These are phyloP conservation scores for Acropora tenuis DNA, from an alignment of 64 coral and sea anemone species.

Conservation along the genomic window DNA sequence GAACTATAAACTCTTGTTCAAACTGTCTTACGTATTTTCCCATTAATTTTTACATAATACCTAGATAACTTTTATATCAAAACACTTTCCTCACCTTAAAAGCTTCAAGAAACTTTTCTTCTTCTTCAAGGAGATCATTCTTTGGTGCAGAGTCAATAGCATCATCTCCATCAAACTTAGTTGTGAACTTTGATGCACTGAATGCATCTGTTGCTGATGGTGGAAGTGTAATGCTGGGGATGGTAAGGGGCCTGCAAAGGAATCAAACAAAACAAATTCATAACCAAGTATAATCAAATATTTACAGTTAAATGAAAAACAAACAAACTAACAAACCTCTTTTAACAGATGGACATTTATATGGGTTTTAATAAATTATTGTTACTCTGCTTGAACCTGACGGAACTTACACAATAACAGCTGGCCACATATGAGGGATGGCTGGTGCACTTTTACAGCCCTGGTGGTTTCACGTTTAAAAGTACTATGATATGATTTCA, in stretches of 20 bases:
- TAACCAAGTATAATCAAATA: not conserved
- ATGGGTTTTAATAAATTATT: not conserved
- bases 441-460: not conserved
- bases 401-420: not conserved
- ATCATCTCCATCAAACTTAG: slow-evolving; percentile 72
- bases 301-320: not conserved
- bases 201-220: slow-evolving; percentile 76
- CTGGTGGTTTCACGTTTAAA: not conserved
- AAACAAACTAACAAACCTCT: not conserved
- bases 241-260: slow-evolving; percentile 50
- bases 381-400: not conserved
- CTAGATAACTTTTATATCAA: not conserved
- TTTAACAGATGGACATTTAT: not conserved
- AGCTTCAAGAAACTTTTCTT: slow-evolving; percentile 76
- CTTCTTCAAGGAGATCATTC: slow-evolving; percentile 67
- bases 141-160: slow-evolving; percentile 52
- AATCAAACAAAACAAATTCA: not conserved
- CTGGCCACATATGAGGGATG: not conserved
- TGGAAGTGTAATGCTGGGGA: slow-evolving; percentile 70
- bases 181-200: slow-evolving; percentile 71
- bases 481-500: not conserved
- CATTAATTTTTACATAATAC: no score
- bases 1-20: no score
- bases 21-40: no score
- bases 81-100: slow-evolving; percentile 55